phyloP scores from a whole-genome alignment of 2,113 vertebrate species.

The Protobothrops flavoviridis region DNA sequence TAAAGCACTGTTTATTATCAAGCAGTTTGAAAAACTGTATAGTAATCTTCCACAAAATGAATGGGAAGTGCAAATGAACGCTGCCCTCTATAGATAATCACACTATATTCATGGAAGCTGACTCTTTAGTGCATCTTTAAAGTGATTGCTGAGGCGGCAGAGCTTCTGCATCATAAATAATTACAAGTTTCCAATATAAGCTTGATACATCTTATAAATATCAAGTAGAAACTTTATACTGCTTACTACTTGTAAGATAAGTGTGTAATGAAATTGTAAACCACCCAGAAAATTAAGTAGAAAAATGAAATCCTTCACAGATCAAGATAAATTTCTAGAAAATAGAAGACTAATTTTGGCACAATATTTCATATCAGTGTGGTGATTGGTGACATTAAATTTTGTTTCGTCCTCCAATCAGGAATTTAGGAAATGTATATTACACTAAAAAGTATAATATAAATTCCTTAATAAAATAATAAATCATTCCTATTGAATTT shows the following conservation, averaged over 20 bases:
- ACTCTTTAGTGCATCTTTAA: background rate
- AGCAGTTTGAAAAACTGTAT: background rate
- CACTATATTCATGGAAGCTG: background rate
- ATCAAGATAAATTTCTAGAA: background rate
- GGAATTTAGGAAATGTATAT: background rate
- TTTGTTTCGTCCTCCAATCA: background rate
- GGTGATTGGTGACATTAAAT: background rate
- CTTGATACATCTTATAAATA: background rate
- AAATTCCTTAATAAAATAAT: background rate
- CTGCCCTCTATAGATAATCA: background rate
- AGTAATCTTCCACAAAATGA: background rate
- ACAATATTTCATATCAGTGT: background rate
- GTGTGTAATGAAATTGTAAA: background rate
- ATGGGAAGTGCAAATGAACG: background rate
- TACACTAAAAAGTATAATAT: background rate
- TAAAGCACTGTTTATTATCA: background rate
- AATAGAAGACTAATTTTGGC: background rate
- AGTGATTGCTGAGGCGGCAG: background rate
- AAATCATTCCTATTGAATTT: background rate
- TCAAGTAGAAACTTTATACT: background rate
- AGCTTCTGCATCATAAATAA: background rate
- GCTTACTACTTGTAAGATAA: background rate
- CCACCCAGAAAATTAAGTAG: background rate
- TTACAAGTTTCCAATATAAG: background rate
- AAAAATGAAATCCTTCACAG: background rate